A percentile compares a stretch with the other conserved stretches of the same genome.
phyloP scores from a whole-genome alignment of 2,888 invertebrate genomes.

The Alentia gelatinosa region DNA sequence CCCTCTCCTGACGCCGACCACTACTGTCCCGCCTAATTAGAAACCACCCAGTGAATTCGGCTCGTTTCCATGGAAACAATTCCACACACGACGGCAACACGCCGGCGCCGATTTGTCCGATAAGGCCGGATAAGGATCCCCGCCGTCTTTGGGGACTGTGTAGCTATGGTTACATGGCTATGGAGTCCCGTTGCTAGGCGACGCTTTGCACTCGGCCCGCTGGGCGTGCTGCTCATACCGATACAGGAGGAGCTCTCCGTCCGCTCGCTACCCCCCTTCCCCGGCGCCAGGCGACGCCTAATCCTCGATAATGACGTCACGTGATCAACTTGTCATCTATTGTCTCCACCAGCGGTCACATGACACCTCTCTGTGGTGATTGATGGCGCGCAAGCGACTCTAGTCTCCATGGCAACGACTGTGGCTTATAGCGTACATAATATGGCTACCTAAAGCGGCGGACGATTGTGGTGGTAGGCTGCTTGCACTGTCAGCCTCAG shows the following conservation, averaged over 20 bases:
- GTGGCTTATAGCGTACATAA: background rate
- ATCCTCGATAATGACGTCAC: constrained; percentile 13
- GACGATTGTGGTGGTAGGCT: too few relatives aligned
- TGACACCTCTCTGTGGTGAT: background rate
- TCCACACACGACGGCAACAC: background rate
- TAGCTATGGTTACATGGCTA: background rate
- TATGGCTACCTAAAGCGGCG: too few relatives aligned
- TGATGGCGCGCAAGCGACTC: background rate
- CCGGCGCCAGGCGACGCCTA: background rate
- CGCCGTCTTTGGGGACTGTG: background rate
- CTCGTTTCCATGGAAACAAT: constrained; percentile 30
- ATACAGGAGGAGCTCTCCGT: background rate
- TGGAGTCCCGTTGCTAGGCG: constrained; percentile 12
- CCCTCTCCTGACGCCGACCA: background rate
- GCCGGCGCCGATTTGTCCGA: background rate
- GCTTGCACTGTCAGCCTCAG: too few relatives aligned
- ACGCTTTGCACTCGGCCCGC: background rate
- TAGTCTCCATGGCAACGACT: background rate
- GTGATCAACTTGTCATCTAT: background rate
- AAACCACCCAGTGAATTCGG: constrained; percentile 27
- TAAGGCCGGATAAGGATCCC: constrained; percentile 13
- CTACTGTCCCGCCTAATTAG: constrained; percentile 14
- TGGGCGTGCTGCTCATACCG: constrained; percentile 15
- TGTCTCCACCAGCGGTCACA: background rate
- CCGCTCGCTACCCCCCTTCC: background rate